These are phyloP conservation scores for Protomyctophum bolini DNA, from an alignment of 2,113 vertebrate species.

Conservation along the genomic window DNA sequence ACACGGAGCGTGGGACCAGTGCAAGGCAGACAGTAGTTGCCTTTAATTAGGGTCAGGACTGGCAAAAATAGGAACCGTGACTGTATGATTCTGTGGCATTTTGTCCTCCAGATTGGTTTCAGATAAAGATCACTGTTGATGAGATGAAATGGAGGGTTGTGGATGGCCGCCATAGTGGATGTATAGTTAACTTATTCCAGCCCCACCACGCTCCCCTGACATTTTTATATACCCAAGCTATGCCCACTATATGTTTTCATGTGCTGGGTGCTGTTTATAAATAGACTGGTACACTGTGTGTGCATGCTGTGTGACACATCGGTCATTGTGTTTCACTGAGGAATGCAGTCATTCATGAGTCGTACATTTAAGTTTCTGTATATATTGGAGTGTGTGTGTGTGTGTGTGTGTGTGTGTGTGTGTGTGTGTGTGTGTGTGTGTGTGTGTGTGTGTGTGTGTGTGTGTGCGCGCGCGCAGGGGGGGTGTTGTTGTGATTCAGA, in stretches of 20 bases:
- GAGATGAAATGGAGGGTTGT: constrained; percentile 16
- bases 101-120: constrained; percentile 23
- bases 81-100: constrained; percentile 58
- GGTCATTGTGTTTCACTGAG: too few relatives aligned
- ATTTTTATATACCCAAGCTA: constrained; percentile 22
- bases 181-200: neutral
- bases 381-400: too few relatives aligned
- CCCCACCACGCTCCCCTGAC: neutral
- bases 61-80: constrained; percentile 63
- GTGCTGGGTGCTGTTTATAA: neutral
- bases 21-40: constrained; percentile 55
- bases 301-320: neutral
- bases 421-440: too few relatives aligned
- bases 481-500: too few relatives aligned
- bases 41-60: constrained; percentile 66
- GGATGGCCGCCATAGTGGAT: constrained; percentile 8
- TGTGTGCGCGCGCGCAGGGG: too few relatives aligned
- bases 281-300: neutral
- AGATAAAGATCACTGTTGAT: constrained; percentile 52
- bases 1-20: constrained; percentile 51
- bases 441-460: too few relatives aligned
- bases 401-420: too few relatives aligned
- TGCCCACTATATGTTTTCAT: constrained; percentile 12
- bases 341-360: too few relatives aligned
- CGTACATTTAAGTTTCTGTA: too few relatives aligned